Evolutionary conservation across 1,140 invertebrate species (phyloP).

Genomic region (Trichonephila clavata): DNA sequence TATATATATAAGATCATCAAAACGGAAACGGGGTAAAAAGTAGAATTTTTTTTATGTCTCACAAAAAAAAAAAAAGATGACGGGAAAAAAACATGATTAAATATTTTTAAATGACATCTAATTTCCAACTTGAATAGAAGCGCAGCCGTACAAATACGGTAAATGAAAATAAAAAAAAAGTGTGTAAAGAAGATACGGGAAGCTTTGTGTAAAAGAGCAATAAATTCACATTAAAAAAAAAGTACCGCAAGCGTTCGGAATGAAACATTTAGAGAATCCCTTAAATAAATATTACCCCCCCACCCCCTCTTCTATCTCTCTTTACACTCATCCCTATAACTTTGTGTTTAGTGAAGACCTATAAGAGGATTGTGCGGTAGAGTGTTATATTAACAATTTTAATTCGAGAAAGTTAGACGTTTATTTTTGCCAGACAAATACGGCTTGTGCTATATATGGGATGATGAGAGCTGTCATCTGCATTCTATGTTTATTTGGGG

Average conservation of each 20-base stretch:
- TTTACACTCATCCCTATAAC: neutral
- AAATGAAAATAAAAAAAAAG: neutral
- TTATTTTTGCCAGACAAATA: neutral
- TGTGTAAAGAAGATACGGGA: neutral
- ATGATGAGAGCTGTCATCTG: neutral
- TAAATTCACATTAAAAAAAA: neutral
- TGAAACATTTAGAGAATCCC: neutral
- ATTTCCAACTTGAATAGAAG: neutral
- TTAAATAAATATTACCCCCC: neutral
- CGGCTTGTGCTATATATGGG: neutral
- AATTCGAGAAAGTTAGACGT: neutral
- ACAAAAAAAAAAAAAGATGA: too few relatives aligned
- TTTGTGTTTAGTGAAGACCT: neutral
- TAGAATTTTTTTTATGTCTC: neutral
- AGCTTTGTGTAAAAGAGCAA: slow-evolving; percentile 16
- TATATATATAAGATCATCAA: neutral
- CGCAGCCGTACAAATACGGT: neutral
- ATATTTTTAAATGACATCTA: slow-evolving; percentile 46
- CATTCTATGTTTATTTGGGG: slow-evolving; percentile 26
- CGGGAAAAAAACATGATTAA: slow-evolving; percentile 39
- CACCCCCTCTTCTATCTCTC: neutral
- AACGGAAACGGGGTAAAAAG: slow-evolving; percentile 28
- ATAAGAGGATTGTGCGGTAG: neutral
- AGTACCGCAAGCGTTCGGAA: neutral
- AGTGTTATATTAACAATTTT: slow-evolving; percentile 23